Evolutionary conservation across 2,113 vertebrate species (phyloP).

Genomic region (Tetrax tetrax): DNA sequence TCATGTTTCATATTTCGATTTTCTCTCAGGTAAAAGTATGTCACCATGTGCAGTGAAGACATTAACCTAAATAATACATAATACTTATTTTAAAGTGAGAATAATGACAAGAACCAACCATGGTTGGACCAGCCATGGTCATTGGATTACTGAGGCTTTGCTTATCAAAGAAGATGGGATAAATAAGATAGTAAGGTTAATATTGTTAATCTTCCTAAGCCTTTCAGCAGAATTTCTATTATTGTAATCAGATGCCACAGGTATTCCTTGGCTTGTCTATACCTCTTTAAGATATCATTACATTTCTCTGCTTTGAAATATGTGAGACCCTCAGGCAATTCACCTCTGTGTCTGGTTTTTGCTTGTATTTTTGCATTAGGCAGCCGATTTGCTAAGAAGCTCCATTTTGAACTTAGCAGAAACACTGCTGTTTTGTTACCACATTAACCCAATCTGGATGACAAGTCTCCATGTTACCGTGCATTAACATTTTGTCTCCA

Average conservation of each 20-base stretch:
- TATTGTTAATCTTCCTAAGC: constrained; percentile 29
- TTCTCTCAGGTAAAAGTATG: neutral
- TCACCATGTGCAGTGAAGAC: neutral
- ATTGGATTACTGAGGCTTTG: neutral
- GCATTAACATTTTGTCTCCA: neutral
- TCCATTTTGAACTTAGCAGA: constrained; percentile 3
- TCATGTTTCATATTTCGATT: neutral
- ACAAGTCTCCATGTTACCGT: neutral
- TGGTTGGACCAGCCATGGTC: neutral
- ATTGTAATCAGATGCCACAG: constrained; percentile 40
- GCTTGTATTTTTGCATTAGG: constrained; percentile 33
- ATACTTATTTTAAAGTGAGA: neutral
- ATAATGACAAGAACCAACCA: neutral
- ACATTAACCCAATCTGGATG: neutral
- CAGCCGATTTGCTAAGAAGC: constrained; percentile 12
- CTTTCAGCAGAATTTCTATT: constrained; percentile 57
- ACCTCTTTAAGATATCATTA: constrained; percentile 67
- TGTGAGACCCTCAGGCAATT: constrained; percentile 60
- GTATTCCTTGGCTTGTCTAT: constrained; percentile 53
- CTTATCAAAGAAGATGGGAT: neutral
- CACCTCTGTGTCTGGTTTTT: constrained; percentile 54
- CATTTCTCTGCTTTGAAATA: constrained; percentile 65
- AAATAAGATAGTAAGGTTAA: neutral
- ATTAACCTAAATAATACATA: neutral
- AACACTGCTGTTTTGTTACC: neutral